Percentiles rank a stretch among this genome's conserved stretches.
Conservation (phyloP, 2,888 invertebrate species). For the Oscheius sp. region DNA sequence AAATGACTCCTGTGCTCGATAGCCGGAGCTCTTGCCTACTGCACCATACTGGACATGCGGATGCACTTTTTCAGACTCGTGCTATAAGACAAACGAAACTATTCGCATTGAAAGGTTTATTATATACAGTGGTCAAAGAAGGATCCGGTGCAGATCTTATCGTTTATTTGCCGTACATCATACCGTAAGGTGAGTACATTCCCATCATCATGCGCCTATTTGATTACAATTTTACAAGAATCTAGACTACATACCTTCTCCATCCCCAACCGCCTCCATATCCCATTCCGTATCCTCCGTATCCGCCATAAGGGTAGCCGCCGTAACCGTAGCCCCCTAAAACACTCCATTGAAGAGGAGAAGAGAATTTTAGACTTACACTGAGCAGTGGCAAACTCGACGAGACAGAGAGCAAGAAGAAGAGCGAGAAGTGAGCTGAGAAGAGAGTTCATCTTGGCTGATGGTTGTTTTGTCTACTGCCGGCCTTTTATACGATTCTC, state of each 20-base stretch:
- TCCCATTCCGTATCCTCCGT: conserved; percentile 8
- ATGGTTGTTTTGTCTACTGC: neutral
- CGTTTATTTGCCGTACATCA: conserved; percentile 21
- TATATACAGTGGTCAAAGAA: conserved; percentile 1
- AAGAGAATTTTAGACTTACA: conserved; percentile 3
- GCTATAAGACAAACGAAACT: neutral
- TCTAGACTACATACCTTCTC: neutral
- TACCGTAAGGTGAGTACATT: conserved; percentile 4
- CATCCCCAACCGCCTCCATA: conserved; percentile 11
- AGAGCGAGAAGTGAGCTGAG: conserved; percentile 9
- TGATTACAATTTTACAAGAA: neutral
- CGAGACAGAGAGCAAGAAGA: conserved; percentile 1
- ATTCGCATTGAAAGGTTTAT: neutral
- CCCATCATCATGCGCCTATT: conserved; percentile 23
- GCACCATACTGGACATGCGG: no score
- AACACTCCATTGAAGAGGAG: neutral
- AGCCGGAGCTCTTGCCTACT: no score
- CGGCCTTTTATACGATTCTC: neutral
- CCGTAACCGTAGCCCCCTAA: conserved; percentile 18
- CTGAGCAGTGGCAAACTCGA: conserved; percentile 13
- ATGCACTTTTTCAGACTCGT: no score
- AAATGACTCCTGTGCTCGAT: no score
- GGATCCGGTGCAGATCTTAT: neutral
- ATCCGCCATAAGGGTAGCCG: conserved; percentile 7
- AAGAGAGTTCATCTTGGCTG: conserved; percentile 5